Conservation (phyloP, 2,113 vertebrate species). For the Ramphastos sulfuratus region DNA sequence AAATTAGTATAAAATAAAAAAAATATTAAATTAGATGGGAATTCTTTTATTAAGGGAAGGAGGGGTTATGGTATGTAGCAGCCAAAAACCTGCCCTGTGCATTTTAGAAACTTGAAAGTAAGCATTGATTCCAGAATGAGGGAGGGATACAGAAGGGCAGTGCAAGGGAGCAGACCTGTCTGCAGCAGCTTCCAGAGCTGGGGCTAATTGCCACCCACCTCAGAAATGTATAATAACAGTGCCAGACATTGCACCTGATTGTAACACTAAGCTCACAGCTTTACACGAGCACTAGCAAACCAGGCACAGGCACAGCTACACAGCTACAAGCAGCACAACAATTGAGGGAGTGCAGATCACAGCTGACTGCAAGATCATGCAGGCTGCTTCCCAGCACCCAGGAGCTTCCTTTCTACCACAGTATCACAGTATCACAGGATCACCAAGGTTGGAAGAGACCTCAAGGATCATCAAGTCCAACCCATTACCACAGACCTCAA, state of each 20-base stretch:
- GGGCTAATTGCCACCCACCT: rapidly evolving
- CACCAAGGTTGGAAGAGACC: too few species aligned
- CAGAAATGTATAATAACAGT: rapidly evolving
- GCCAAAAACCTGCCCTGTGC: neutral
- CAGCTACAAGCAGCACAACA: neutral
- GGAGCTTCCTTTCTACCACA: neutral
- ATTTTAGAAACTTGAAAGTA: neutral
- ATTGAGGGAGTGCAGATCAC: neutral
- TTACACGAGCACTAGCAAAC: neutral
- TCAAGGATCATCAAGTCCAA: too few species aligned
- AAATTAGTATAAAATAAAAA: too few species aligned
- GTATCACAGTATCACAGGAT: too few species aligned
- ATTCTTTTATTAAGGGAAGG: neutral
- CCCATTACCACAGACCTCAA: too few species aligned
- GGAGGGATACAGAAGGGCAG: neutral
- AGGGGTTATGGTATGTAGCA: neutral
- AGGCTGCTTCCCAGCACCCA: neutral
- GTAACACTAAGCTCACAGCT: neutral
- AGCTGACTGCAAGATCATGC: neutral
- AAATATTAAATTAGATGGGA: neutral
- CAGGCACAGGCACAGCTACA: neutral
- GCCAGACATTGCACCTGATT: neutral
- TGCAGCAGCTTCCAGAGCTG: neutral
- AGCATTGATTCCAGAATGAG: neutral
- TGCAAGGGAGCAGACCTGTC: neutral